Base-by-base conservation (phyloP, 2,888 invertebrate species). In the Leistus spinibarbis region DNA sequence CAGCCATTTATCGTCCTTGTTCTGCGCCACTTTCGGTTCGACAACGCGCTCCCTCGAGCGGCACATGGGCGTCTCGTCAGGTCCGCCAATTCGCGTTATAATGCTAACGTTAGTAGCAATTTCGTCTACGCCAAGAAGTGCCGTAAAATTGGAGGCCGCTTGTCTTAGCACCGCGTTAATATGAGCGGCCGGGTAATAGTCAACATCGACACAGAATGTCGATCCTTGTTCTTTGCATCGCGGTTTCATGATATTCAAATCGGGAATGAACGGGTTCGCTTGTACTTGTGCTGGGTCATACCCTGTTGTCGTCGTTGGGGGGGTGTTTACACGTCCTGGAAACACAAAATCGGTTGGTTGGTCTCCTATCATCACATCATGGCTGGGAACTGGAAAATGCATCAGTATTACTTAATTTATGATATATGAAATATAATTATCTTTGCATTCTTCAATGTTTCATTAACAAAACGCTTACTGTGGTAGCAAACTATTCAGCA, bases 1-100 rank as follows among this genome's bases (percentile, higher is more conserved):
- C 79, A 90, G 87, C 92, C 92, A 94, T 77, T 90, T 87, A 10
- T 88, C 88, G n/a, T 90, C 86, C 77, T 87, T 86, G 69, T 89
- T 91, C 75, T 87, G 83, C 0, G 89, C 92, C 0, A 87, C 85
- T 83, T 90, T 86, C 0, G 94, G 94, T 78, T 87, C 89, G 10
- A 91, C 85, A 0, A 91, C 83, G 84, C 88, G 86, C 69, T 86
- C 86, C 81, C 78, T 65, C 1, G 83, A 79, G 2, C 79, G 74
- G 75, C 85, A 85, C 17, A 85, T 73, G 70, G 80, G 84, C 5
- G 56, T 71, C 10, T 73, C 74, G 13, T 75, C 76, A 20, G 78
- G 79, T 10, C 82, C 82, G 1, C 81, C 80, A 19, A 82, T 76
- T 63, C 84, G 63, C n/a, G 74, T 75, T 22, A 9, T 68, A 72